Percentiles rank a stretch among this genome's conserved stretches.
Conservation (phyloP, 2,113 vertebrate genomes). For the Eudorcas thomsonii region DNA sequence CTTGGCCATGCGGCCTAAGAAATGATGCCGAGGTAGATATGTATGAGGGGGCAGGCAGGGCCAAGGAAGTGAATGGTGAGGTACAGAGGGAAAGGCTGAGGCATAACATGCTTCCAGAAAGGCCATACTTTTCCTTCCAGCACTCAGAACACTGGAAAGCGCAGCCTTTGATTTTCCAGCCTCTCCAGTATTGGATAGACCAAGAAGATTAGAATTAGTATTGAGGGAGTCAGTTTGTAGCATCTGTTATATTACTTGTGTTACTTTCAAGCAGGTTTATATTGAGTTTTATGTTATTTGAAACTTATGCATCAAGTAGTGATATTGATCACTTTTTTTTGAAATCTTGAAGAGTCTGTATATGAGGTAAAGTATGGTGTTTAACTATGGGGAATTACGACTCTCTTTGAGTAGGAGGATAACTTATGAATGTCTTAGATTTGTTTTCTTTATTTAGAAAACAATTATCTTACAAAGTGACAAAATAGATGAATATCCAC, state of each 20-base stretch:
- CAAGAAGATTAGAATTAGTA: neutral
- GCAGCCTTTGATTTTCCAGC: neutral
- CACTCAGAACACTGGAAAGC: neutral
- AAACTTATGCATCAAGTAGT: neutral
- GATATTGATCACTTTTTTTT: neutral
- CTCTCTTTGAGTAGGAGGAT: neutral
- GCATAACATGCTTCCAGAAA: neutral
- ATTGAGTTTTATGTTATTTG: neutral
- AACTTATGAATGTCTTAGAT: neutral
- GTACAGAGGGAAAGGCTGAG: neutral
- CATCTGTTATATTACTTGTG: neutral
- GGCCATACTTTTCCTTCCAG: neutral
- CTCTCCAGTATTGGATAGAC: neutral
- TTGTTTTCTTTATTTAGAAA: conserved; percentile 10
- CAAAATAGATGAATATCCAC: neutral
- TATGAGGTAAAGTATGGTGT: neutral
- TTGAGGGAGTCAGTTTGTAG: neutral
- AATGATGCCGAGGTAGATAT: conserved; percentile 67
- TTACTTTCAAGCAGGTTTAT: neutral
- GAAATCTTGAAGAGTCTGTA: neutral
- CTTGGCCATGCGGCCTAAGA: conserved; percentile 57
- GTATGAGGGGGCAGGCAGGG: neutral
- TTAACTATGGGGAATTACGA: neutral
- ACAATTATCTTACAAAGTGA: neutral
- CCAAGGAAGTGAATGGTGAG: neutral